A percentile compares a stretch with the other conserved stretches of the same genome.
These are phyloP conservation scores for Neria commutata DNA, from an alignment of 2,888 invertebrate genomes.

Conservation along the genomic window DNA sequence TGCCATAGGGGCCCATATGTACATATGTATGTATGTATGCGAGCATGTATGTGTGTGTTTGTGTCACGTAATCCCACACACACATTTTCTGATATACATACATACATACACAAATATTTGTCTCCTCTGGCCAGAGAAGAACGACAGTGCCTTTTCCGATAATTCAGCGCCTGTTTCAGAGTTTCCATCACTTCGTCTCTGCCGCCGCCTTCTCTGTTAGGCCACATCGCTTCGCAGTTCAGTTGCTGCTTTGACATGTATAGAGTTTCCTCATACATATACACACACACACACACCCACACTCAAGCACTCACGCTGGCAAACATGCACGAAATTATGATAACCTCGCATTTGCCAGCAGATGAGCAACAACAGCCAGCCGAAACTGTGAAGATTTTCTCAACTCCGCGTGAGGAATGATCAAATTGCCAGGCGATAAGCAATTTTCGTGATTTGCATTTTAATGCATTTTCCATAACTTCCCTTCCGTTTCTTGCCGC, in stretches of 20 bases:
- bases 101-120: background rate
- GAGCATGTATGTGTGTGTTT: background rate
- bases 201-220: no score
- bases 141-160: no score
- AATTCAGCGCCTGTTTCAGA: no score
- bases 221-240: no score
- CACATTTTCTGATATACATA: background rate
- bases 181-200: no score
- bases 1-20: no score
- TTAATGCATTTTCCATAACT: slow-evolving; percentile 14
- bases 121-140: background rate
- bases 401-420: slow-evolving; percentile 3
- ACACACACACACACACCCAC: background rate
- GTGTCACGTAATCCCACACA: background rate
- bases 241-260: no score
- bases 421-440: slow-evolving; percentile 21
- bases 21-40: background rate
- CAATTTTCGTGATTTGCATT: slow-evolving; percentile 23
- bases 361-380: background rate
- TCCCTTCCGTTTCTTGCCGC: no score
- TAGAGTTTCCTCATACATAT: no score
- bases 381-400: no score
- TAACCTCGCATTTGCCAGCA: background rate
- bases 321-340: background rate
- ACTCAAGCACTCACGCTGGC: background rate